Evolutionary conservation across 1,140 invertebrate species (phyloP), one percentile per base, ranked within the genome.

Genomic region (Trichonephila clavipes): DNA sequence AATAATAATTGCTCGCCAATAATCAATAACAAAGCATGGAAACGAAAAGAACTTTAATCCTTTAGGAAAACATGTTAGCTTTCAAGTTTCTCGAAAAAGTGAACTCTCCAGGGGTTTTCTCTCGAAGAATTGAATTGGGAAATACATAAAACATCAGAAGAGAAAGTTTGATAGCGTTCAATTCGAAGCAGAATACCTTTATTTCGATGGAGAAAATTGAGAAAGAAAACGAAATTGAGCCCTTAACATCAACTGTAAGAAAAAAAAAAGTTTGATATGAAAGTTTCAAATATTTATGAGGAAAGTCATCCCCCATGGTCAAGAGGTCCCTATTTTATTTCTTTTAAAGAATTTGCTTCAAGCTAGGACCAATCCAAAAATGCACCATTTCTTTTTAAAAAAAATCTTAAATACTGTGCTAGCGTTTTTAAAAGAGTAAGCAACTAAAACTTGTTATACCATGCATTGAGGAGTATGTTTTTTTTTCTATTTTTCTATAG

Each of bases 91-190:
- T 24, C 4, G 6, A 85, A 85, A 58, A 85, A 59, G 82, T 85
- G 14, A 85, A 85, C 83, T 34, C 83, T 85, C 44, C 0, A 1
- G 58, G 83, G 51, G 18, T 59, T 28, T 69, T 19, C 44, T 85
- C 58, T 85, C 59, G 40, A 85, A 85, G 83, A 85, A 85, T 85
- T 85, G 83, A 85, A 85, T 85, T 85, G 83, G 24, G 58, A 85
- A 24, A 85, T 85, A 85, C 83, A 85, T 85, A 85, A 85, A 85
- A 85, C 83, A 85, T 85, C 83, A 85, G 83, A 85, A 4, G 83
- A 85, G 44, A 61, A 85, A 85, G 40, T 85, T 85, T 85, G 83
- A 85, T 85, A 85, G 83, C 83, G 24, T 85, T 85, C 24, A 59
- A 85, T 85, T 77, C 72, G 72, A 40, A 77, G 72, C 14, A 77